Percentiles rank a stretch among this genome's conserved stretches.
Evolutionary conservation across 2,888 invertebrate genomes (phyloP).

Genomic region (Steromphala cineraria): DNA sequence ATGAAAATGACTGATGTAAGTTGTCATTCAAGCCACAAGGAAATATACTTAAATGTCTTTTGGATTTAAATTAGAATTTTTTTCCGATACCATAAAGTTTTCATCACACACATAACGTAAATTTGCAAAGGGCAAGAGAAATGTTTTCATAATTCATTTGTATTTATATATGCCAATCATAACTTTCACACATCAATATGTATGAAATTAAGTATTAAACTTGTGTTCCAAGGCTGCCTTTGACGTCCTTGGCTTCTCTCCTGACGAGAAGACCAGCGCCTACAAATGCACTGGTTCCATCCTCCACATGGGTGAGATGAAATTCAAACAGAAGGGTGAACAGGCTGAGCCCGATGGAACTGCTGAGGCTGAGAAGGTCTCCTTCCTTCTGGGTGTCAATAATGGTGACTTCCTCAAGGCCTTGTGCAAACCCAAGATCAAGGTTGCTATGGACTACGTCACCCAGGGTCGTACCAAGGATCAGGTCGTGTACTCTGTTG

Average conservation of each 20-base stretch:
- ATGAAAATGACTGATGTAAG: slow-evolving; percentile 77
- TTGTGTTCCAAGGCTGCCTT: slow-evolving; percentile 89
- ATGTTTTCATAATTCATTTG: no score
- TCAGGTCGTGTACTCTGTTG: slow-evolving; percentile 77
- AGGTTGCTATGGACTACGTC: slow-evolving; percentile 97
- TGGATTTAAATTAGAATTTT: no score
- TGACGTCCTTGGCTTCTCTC: slow-evolving; percentile 98
- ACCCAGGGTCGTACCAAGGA: slow-evolving; percentile 98
- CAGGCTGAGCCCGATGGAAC: slow-evolving; percentile 80
- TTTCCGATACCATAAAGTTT: no score
- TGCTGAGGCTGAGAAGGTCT: slow-evolving; percentile 90
- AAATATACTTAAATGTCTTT: background rate
- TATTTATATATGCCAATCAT: no score
- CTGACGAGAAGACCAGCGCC: slow-evolving; percentile 93
- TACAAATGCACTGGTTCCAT: slow-evolving; percentile 98
- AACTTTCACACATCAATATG: background rate
- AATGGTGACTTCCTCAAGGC: slow-evolving; percentile 86
- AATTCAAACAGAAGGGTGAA: slow-evolving; percentile 99
- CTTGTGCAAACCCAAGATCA: slow-evolving; percentile 94
- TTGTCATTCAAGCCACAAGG: slow-evolving; percentile 13
- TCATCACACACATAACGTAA: background rate
- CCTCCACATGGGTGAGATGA: slow-evolving; percentile 99
- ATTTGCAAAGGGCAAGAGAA: no score
- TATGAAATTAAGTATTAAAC: slow-evolving; percentile 92
- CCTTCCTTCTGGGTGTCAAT: slow-evolving; percentile 93